Evolutionary conservation across 2,888 invertebrate species (phyloP).

Genomic region (Drosophila greeni): DNA sequence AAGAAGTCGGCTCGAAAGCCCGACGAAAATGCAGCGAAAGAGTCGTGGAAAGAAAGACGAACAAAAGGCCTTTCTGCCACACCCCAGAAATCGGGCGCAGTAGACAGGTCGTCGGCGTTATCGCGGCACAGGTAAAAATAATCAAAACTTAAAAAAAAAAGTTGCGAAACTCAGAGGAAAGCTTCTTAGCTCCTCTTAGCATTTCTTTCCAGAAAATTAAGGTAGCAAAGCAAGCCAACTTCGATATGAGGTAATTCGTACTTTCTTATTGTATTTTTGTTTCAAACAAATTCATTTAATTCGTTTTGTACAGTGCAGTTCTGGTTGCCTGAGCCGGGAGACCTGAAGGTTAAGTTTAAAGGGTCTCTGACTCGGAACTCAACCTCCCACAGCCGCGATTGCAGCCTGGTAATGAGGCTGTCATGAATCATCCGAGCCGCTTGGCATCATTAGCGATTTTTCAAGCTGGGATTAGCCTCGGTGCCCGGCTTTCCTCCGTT

Average conservation of each 20-base stretch:
- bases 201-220: neutral
- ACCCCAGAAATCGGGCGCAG: conserved; percentile 38
- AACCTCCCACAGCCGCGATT: conserved; percentile 21
- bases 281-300: neutral
- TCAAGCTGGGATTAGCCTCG: conserved; percentile 35
- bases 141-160: neutral
- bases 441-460: conserved; percentile 47
- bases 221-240: neutral
- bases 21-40: conserved; percentile 55
- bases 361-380: conserved; percentile 28
- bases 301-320: neutral
- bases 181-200: no score
- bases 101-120: conserved; percentile 37
- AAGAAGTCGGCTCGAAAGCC: conserved; percentile 63
- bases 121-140: neutral
- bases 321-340: neutral
- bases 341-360: conserved; percentile 44
- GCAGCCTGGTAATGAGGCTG: conserved; percentile 50
- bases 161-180: neutral
- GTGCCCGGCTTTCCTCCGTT: conserved; percentile 2
- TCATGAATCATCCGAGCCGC: conserved; percentile 49
- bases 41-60: conserved; percentile 39
- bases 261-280: neutral
- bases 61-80: conserved; percentile 54
- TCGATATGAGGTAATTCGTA: neutral